A percentile compares a stretch with the other conserved stretches of the same genome.
Evolutionary conservation across 2,113 vertebrate genomes (phyloP).

Genomic region (Gobio gobio): DNA sequence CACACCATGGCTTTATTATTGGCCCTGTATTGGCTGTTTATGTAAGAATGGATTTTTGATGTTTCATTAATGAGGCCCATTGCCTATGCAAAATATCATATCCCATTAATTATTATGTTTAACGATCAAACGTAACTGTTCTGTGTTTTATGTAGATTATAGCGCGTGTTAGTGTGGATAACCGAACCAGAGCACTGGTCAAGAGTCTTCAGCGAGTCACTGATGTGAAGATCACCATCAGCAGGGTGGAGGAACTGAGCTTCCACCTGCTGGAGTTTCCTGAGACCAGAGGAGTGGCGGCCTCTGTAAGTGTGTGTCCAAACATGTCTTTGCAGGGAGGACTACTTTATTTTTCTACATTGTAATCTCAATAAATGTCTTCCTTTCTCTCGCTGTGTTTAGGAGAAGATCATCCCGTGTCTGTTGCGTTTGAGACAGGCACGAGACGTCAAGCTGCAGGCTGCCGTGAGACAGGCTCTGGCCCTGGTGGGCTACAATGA

Average conservation of each 20-base stretch:
- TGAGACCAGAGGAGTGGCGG: slow-evolving; percentile 84
- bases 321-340: too few species aligned
- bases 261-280: slow-evolving; percentile 93
- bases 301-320: slow-evolving; percentile 62
- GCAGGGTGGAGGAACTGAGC: slow-evolving; percentile 90
- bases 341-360: neutral
- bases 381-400: slow-evolving; percentile 30
- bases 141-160: slow-evolving; percentile 82
- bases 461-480: slow-evolving; percentile 89
- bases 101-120: neutral
- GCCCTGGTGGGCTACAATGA: slow-evolving; percentile 90
- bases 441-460: slow-evolving; percentile 85
- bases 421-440: slow-evolving; percentile 86
- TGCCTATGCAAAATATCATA: neutral
- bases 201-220: slow-evolving; percentile 87
- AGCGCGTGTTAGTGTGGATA: slow-evolving; percentile 93
- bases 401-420: slow-evolving; percentile 88
- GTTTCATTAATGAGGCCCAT: neutral
- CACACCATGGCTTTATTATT: too few species aligned
- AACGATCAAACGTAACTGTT: neutral
- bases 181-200: slow-evolving; percentile 89
- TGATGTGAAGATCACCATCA: slow-evolving; percentile 84
- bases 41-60: neutral
- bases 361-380: neutral
- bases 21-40: too few species aligned